These are phyloP conservation scores for Amorpha juglandis DNA, from an alignment of 2,888 invertebrate species.

Conservation along the genomic window DNA sequence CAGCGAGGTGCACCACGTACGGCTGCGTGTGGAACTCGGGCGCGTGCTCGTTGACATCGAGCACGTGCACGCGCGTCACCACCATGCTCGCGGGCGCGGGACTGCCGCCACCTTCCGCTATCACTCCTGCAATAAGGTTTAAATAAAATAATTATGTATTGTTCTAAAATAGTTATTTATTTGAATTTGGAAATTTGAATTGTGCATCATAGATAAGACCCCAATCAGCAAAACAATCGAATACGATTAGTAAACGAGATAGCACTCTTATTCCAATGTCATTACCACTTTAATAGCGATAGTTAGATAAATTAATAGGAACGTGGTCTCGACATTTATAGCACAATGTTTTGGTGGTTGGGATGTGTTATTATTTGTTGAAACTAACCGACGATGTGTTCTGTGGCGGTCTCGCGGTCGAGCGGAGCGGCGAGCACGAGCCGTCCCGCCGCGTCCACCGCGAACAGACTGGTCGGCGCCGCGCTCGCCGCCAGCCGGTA, in stretches of 20 bases:
- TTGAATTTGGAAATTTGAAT: too few species aligned
- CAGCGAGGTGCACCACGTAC: constrained; percentile 91
- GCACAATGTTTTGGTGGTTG: too few species aligned
- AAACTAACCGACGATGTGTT: constrained; percentile 87
- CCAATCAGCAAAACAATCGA: too few species aligned
- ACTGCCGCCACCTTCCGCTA: constrained; percentile 64
- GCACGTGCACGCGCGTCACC: constrained; percentile 90
- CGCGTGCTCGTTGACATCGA: constrained; percentile 95
- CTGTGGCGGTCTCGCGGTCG: constrained; percentile 89
- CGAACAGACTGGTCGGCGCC: constrained; percentile 87
- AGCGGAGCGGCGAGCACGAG: constrained; percentile 89
- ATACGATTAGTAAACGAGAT: too few species aligned
- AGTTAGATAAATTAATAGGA: too few species aligned
- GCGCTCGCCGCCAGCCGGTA: constrained; percentile 58
- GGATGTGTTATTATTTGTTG: too few species aligned
- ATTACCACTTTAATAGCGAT: too few species aligned
- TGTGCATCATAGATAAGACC: too few species aligned
- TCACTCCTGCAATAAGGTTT: constrained; percentile 66
- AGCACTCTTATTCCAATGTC: too few species aligned
- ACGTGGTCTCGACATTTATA: too few species aligned
- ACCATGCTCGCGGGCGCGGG: constrained; percentile 87
- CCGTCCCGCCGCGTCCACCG: constrained; percentile 89
- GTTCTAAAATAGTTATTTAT: too few species aligned
- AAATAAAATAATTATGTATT: too few species aligned
- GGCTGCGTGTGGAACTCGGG: constrained; percentile 94